A percentile compares a stretch with the other conserved stretches of the same genome.
Conservation (phyloP, 2,888 invertebrate genomes). For the Nomada fucata region DNA sequence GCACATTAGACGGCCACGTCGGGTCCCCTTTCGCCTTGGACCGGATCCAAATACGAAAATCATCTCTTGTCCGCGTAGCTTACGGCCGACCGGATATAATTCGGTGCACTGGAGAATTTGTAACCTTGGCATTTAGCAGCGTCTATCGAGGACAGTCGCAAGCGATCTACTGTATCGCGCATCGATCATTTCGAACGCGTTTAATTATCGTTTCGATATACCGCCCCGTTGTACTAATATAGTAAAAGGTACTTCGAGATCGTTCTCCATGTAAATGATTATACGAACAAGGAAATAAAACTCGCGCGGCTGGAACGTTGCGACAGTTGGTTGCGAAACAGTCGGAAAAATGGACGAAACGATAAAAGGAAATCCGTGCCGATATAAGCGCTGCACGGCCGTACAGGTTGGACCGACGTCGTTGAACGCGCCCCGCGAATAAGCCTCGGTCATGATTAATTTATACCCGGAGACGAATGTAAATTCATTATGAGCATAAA, state of each 20-base stretch:
- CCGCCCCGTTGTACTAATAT: neutral
- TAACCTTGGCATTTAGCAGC: constrained; percentile 59
- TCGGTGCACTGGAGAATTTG: constrained; percentile 42
- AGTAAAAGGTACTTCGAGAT: too few relatives aligned
- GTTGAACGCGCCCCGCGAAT: constrained; percentile 7
- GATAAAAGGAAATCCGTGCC: neutral
- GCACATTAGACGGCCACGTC: constrained; percentile 58
- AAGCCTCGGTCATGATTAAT: constrained; percentile 61
- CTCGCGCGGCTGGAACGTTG: neutral
- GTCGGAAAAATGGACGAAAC: neutral
- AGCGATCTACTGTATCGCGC: neutral
- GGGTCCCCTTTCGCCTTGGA: constrained; percentile 57
- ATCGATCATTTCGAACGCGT: neutral
- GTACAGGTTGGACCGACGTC: neutral
- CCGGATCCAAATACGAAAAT: constrained; percentile 59
- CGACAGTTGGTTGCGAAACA: too few relatives aligned
- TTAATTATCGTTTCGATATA: neutral
- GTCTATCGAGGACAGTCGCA: constrained; percentile 22
- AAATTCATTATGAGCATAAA: constrained; percentile 70
- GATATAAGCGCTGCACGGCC: neutral
- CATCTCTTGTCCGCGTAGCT: constrained; percentile 33
- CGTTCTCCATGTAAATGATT: too few relatives aligned
- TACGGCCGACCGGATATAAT: constrained; percentile 30
- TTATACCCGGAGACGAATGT: constrained; percentile 66
- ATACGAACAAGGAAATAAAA: too few relatives aligned